phyloP scores from a whole-genome alignment of 2,113 vertebrate genomes.

The Anguilla rostrata region DNA sequence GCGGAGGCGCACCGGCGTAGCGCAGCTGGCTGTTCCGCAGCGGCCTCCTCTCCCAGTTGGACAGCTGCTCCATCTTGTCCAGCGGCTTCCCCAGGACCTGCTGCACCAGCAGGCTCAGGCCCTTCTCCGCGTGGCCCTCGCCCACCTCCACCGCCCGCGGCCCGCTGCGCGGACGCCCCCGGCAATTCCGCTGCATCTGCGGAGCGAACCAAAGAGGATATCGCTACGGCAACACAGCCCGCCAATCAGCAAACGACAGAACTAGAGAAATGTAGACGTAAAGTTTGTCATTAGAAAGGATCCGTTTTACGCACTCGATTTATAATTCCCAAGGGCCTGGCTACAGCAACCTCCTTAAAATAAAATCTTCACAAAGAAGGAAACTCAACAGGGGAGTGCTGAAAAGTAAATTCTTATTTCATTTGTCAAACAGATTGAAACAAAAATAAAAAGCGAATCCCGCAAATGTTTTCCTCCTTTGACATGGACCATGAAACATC shows the following conservation, averaged over 20 bases:
- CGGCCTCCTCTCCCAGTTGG: conserved; percentile 84
- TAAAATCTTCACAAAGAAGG: background rate
- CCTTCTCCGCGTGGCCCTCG: conserved; percentile 63
- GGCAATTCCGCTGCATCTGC: conserved; percentile 59
- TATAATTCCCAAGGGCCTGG: background rate
- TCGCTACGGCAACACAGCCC: background rate
- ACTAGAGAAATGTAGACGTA: too few species aligned
- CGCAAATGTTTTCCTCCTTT: background rate
- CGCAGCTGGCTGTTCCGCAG: conserved; percentile 77
- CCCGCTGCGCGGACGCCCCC: background rate
- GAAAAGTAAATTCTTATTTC: too few species aligned
- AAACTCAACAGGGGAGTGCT: too few species aligned
- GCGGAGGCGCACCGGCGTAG: conserved; percentile 73
- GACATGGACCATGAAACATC: background rate
- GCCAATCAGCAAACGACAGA: background rate
- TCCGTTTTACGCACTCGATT: background rate
- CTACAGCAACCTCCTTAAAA: background rate
- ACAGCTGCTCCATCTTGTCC: conserved; percentile 84
- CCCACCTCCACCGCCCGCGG: conserved; percentile 34
- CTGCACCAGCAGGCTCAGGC: conserved; percentile 83
- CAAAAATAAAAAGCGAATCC: background rate
- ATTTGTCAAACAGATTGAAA: too few species aligned
- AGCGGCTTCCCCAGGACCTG: conserved; percentile 79
- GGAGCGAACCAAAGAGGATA: background rate
- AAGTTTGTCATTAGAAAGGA: too few species aligned